Base-by-base conservation (phyloP, 2,888 invertebrate genomes). In the Melanostoma mellinum region DNA sequence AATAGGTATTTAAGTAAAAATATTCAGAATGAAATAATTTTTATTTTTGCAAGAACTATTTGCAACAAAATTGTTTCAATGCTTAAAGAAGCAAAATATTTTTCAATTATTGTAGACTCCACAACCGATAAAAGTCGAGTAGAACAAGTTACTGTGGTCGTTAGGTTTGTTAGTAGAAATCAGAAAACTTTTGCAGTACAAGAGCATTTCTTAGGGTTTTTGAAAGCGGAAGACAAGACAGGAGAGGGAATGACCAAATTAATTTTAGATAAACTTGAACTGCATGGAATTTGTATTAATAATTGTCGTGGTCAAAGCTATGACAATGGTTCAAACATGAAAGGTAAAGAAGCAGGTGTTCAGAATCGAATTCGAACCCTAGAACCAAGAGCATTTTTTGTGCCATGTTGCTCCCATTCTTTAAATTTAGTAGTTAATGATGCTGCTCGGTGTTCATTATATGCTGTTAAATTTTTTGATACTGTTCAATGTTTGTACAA, bases 41-140 rank as follows among this genome's bases (percentile, higher is more conserved):
- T 10, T 42, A 46, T 67, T 30, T 58, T 69, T 50, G 42, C 80
- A 4, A 63, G 20, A 48, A 63, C 58, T 3, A 44, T 75, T 52
- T 52, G n/a, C 56, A 71, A 60, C 32, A 69, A 80, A 71, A 75
- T 75, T 20, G 48, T 52, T 4, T 65, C 44, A 40, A 69, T 71
- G 63, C 10, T 73, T 32, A 79, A 71, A 53, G 63, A 53, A n/a
- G 63, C 67, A 3, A 79, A 68, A 50, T 75, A 74, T 69, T 75
- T 52, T 69, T 74, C 67, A 32, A 67, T 79, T 36, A 79, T 74
- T 68, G 56, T 74, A 55, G 56, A 67, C 67, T 74, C 67, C 10
- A 78, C 72, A 58, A 48, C 38, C 6, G 38, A 38, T 38, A 38
- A 38, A 38, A 38, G 38, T 38, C 4, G 38, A 6, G 46, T 35